phyloP scores from a whole-genome alignment of 2,888 invertebrate genomes.

The Teinopalpus imperialis region DNA sequence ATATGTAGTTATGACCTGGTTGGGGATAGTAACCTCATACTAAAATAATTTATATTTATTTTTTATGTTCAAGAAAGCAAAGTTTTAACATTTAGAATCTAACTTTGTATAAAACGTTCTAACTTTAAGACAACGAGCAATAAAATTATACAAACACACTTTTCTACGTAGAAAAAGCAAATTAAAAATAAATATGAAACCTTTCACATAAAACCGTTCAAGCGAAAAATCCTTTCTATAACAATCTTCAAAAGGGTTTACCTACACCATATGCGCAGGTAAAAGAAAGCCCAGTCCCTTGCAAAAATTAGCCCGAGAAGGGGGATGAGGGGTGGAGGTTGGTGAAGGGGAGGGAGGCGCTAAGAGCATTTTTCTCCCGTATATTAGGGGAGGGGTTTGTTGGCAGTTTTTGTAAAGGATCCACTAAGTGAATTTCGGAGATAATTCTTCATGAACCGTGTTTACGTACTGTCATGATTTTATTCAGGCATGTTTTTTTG shows the following conservation, averaged over 20 bases:
- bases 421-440: constrained; percentile 64
- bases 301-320: constrained; percentile 64
- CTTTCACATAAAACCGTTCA: constrained; percentile 36
- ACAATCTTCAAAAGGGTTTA: constrained; percentile 55
- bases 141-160: too few species aligned
- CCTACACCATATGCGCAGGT: constrained; percentile 49
- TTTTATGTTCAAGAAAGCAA: too few species aligned
- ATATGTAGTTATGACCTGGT: too few species aligned
- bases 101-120: too few species aligned
- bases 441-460: constrained; percentile 43
- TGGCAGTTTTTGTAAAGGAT: constrained; percentile 57
- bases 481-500: constrained; percentile 14
- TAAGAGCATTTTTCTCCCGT: constrained; percentile 63
- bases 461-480: constrained; percentile 29
- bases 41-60: too few species aligned
- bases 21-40: too few species aligned
- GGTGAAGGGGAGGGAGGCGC: constrained; percentile 36
- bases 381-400: constrained; percentile 49
- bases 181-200: constrained; percentile 33
- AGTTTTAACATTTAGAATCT: too few species aligned
- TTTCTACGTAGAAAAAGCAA: too few species aligned
- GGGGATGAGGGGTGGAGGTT: constrained; percentile 33
- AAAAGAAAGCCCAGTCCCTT: constrained; percentile 69
- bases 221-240: constrained; percentile 46
- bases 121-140: too few species aligned